Base-by-base conservation (phyloP, 2,797 vertebrate species). In the Pangasius krempfi region DNA sequence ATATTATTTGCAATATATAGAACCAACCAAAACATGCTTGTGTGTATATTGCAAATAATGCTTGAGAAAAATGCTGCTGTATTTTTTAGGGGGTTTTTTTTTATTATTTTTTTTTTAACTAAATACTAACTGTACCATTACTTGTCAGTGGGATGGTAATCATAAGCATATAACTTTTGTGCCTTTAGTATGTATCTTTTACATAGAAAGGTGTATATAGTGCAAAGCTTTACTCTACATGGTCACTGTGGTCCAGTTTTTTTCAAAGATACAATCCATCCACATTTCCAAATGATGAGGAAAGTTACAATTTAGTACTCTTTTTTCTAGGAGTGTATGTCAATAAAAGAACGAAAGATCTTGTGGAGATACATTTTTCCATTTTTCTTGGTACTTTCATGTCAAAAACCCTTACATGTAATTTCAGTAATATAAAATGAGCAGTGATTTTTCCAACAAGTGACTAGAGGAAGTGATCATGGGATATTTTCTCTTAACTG, bases 401-500 rank as follows among this genome's bases (percentile, higher is more conserved):
- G 9, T 56, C 5, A 78, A 54, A 54, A 30, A 50, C 5, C 30
- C 9, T 80, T 79, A 7, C n/a, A 54, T n/a, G n/a, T 79, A 54
- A 79, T 79, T n/a, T 54, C 75, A 54, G 47, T 79, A 18, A 14
- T 79, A 79, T 52, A 30, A 78, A 54, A 79, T 30, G 47, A 78
- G 22, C 44, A 27, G 14, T 13, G 44, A 13, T 47, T 76, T 50
- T 52, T 76, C 13, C 47, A 27, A 5, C 2, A 27, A 78, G 47
- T 40, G 22, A 14, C 14, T 84, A 75, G 40, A 16, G 80, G 83
- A 86, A 88, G 52, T 88, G 68, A 56, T 56, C 40, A 30, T 52
- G 14, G 58, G 20, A 47, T 84, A 18, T 47, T 83, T 83, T 84
- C 37, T 79, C 20, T 78, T 73, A 76, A 50, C 84, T 72, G 80